A percentile compares a stretch with the other conserved stretches of the same genome.
These are phyloP conservation scores for Sigmodon hispidus DNA, from an alignment of 2,113 vertebrate species.

Conservation along the genomic window DNA sequence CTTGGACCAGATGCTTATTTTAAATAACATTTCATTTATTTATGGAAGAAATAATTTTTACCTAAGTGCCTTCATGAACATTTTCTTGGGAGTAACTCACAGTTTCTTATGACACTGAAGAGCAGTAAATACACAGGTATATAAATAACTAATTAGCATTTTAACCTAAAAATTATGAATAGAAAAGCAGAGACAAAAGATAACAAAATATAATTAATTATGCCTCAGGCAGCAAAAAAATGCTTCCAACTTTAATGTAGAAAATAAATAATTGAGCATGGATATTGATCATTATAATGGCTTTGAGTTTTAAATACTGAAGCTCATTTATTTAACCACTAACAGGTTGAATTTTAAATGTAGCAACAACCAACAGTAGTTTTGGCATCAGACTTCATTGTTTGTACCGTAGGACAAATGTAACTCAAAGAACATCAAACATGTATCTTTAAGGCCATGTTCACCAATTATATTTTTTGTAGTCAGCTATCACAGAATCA, in stretches of 20 bases:
- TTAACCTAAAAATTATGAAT: neutral
- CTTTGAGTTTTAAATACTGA: neutral
- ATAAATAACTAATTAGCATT: slow-evolving; percentile 6
- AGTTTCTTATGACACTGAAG: neutral
- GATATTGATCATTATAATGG: neutral
- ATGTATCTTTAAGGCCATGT: neutral
- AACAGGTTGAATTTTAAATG: neutral
- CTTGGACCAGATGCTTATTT: neutral
- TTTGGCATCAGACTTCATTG: neutral
- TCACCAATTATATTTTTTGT: neutral
- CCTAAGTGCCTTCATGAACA: neutral
- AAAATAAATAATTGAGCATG: neutral
- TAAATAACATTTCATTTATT: slow-evolving; percentile 21
- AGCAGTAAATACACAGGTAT: neutral
- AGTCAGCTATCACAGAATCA: neutral
- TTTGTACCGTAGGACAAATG: neutral
- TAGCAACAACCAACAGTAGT: neutral
- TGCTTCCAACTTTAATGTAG: neutral
- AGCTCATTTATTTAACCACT: neutral
- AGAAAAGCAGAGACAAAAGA: neutral
- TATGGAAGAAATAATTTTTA: neutral
- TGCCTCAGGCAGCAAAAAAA: neutral
- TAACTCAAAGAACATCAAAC: neutral
- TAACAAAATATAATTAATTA: neutral
- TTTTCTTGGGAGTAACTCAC: neutral